Base-by-base conservation (phyloP, 2,113 vertebrate genomes). In the Ondatra zibethicus region DNA sequence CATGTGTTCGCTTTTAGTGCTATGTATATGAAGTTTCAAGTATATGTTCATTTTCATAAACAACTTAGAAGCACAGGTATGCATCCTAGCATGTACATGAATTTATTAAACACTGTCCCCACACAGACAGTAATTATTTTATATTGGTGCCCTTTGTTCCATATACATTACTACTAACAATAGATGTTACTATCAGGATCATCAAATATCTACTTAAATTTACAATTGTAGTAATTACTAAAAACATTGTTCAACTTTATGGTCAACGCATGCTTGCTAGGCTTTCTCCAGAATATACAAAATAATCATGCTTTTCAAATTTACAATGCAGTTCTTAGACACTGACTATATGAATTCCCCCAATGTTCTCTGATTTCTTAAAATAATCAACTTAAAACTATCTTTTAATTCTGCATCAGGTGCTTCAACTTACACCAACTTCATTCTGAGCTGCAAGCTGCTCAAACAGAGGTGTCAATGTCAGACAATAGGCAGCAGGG, bases 151-250 rank as follows among this genome's bases (percentile, higher is more conserved):
- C 23, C 14, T 92, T 94, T 94, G 65, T 13, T 50, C 84, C 65
- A 96, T 23, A 72, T 50, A 36, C 10, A 50, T 68, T 91, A 68
- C 1, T 77, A n/a, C 29, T 52, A 94, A 81, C 10, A 61, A 55
- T 82, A 4, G 5, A 2, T 82, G 3, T 81, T 29, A 76, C 5
- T 3, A 39, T 31, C 12, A 63, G 63, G 17, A 12, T 42, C 5
- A 52, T 47, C 25, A 93, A 81, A 77, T 45, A 88, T 42, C 7
- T 61, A 7, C 61, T 93, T 91, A 95, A 78, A 77, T 90, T 89
- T 52, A 92, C 66, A 6, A 80, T 17, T 73, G 9, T 47, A 88
- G 5, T 68, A 65, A 91, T 68, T 21, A 89, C 3, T 72, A 10
- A 92, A 55, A 0, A 90, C 85, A 47, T 86, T 93, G 25, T 94